Evolutionary conservation across 2,888 invertebrate species (phyloP), one percentile per base, ranked within the genome.

Genomic region (Acleris emargana): DNA sequence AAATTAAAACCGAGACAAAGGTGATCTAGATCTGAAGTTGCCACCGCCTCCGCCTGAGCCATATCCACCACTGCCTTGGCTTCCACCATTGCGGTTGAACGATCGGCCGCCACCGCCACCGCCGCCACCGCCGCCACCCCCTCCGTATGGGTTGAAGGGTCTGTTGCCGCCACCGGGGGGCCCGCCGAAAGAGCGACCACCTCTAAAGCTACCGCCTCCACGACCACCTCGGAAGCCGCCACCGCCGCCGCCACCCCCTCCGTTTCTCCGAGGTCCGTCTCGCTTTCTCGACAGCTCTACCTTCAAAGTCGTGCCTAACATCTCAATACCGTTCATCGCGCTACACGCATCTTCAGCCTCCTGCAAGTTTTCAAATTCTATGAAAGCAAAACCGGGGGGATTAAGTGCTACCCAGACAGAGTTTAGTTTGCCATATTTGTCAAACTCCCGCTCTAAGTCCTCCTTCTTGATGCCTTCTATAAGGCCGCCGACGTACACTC

Each of bases 321-420:
- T 94, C 87, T 97, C 97, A 72, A 96, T 95, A 71, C 97, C 97
- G 81, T 98, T 97, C 93, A 98, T 94, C 80, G 95, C 96, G 87
- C 95, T 96, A 91, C 97, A 97, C 70, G 98, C 98, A 80, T 96
- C 95, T 85, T 97, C 97, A 47, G 98, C 98, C 91, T 98, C 97
- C 82, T 96, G 95, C 86, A 95, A 94, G 89, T 96, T 97, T 85
- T 96, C 95, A 90, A 97, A 98, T 93, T 98, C 97, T 86, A 98
- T 97, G 93, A 98, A 98, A 72, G 97, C 98, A 91, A 98, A 98
- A 81, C 98, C 97, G 75, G 97, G 97, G 75, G 98, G 98, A 91
- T 98, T 97, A 88, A 97, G 96, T 74, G 98, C 97, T 76, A 97
- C 97, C 97, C 97, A 98, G 73, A 97, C 97, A 76, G 96, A 97